Evolutionary conservation across 2,888 invertebrate species (phyloP), one percentile per base, ranked within the genome.

Genomic region (Branchipolynoe longqiensis): DNA sequence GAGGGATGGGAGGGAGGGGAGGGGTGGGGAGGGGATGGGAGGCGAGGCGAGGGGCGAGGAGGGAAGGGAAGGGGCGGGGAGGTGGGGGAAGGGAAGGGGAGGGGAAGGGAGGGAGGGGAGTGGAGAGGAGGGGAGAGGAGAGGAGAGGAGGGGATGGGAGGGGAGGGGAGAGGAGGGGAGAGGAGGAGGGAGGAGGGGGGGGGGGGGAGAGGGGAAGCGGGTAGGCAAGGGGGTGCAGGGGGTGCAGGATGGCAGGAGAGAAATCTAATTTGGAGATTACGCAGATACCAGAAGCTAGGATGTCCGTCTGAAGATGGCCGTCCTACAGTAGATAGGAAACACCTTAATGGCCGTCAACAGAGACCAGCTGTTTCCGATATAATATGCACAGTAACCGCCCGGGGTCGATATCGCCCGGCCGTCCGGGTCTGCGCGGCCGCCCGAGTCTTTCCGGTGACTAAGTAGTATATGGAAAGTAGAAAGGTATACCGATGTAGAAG

Each of bases 171-270:
- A 25, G 28, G 62, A 62, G 62, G 28, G 62, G 8, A n/a, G 28
- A 6, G n/a, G 62, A 62, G 12, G 62, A n/a, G 62, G n/a, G n/a
- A 14, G 62, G 62, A 28, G 62, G 28, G 62, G n/a, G n/a, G 62
- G 14, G n/a, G 62, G 62, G 62, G 18, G 48, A 48, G 48, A 18
- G 18, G 48, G 48, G 8, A 48, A 48, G 48, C 8, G 48, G 48
- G 18, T 8, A 48, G 18, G 48, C 8, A 18, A 48, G 48, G 18
- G 48, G 48, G 48, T 48, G 48, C 8, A 18, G 18, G 8, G 48
- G 48, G 18, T 8, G 48, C 8, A 48, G 48, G 48, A 18, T 8
- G 8, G 48, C 56, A 3, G 25, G 56, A 56, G 56, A 25, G n/a
- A 56, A 12, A 22, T 4, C 56, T 56, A 12, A n/a, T n/a, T n/a